Conservation (phyloP, 2,888 invertebrate genomes). For the Netelia melanura region DNA sequence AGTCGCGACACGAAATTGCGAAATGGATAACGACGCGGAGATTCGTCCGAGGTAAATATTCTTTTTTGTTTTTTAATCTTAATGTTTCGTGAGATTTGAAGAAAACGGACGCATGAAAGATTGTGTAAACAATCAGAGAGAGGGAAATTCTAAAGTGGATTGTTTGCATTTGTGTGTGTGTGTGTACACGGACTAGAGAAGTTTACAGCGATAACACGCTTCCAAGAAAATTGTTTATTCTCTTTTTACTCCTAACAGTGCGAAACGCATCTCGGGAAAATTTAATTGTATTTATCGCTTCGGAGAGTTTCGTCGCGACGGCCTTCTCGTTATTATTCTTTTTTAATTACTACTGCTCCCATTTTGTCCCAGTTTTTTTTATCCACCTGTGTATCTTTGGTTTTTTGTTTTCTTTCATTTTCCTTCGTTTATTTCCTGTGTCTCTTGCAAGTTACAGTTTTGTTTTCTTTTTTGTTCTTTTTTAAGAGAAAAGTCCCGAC, state of each 20-base stretch:
- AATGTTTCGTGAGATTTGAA: background rate
- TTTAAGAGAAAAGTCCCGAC: too few species aligned
- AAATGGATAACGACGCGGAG: slow-evolving; percentile 46
- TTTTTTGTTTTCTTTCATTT: slow-evolving; percentile 1
- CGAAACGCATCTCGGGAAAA: background rate
- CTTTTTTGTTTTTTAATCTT: background rate
- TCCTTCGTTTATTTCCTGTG: background rate
- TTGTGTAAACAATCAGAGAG: background rate
- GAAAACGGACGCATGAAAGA: background rate
- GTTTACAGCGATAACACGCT: background rate
- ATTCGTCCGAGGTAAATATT: slow-evolving; percentile 34
- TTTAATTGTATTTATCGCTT: slow-evolving; percentile 14
- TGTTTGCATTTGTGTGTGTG: background rate
- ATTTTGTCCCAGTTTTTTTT: background rate
- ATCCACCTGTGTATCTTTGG: background rate
- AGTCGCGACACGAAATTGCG: slow-evolving; percentile 28
- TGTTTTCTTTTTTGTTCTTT: too few species aligned
- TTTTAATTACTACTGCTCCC: background rate
- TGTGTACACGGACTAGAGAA: background rate
- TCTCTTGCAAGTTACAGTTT: background rate
- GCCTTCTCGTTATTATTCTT: background rate
- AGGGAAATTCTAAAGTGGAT: background rate
- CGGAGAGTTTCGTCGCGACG: background rate
- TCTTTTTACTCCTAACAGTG: background rate
- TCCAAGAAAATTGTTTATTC: background rate